Evolutionary conservation across 2,888 invertebrate species (phyloP).

Genomic region (Pemphredon lugubris): DNA sequence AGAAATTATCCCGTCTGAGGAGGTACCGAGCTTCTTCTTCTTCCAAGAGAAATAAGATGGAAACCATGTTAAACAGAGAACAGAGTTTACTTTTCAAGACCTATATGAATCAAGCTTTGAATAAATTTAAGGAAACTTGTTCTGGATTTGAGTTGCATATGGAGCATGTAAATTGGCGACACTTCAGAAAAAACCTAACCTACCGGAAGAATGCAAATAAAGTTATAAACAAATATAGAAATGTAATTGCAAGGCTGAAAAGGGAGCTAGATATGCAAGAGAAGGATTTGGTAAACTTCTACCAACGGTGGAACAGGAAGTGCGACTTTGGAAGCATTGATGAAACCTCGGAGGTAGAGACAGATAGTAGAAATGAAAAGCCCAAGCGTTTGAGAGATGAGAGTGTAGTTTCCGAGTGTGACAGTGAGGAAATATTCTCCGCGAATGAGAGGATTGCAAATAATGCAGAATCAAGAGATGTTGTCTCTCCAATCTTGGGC

Average conservation of each 20-base stretch:
- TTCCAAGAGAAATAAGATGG: too few species aligned
- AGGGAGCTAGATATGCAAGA: conserved; percentile 37
- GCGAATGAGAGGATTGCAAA: conserved; percentile 27
- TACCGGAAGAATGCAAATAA: too few species aligned
- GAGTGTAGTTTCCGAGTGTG: conserved; percentile 67
- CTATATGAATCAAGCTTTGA: conserved; percentile 18
- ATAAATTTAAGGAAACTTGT: conserved; percentile 41
- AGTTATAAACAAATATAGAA: too few species aligned
- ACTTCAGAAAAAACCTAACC: conserved; percentile 45
- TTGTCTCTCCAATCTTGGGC: conserved; percentile 25
- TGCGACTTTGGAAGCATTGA: too few species aligned
- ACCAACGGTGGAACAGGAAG: conserved; percentile 59
- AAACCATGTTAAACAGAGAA: conserved; percentile 20
- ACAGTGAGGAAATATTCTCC: conserved; percentile 71
- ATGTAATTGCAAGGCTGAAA: conserved; percentile 27
- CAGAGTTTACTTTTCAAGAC: conserved; percentile 32
- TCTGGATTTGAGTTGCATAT: conserved; percentile 33
- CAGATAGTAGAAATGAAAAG: too few species aligned
- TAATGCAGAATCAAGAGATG: not conserved
- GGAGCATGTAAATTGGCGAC: conserved; percentile 49
- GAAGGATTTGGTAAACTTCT: conserved; percentile 55
- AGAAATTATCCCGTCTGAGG: conserved; percentile 11
- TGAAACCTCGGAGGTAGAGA: too few species aligned
- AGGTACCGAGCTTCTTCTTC: conserved; percentile 18
- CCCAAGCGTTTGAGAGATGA: not conserved